Evolutionary conservation across 1,140 invertebrate species (phyloP), one percentile per base, ranked within the genome.

Genomic region (Aphidius gifuensis): DNA sequence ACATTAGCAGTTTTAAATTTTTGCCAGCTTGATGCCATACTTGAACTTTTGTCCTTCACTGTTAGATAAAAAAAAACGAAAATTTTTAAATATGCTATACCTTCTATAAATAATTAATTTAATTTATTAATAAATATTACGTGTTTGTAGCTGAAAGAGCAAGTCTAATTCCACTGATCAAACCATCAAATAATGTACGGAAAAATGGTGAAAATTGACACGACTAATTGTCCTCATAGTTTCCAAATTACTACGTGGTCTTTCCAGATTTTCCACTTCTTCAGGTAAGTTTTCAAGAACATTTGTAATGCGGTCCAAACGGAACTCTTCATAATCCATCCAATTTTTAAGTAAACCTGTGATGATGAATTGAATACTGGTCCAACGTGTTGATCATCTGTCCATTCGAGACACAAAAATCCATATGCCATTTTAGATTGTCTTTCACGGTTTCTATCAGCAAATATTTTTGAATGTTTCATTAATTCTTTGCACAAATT

Each of bases 151-250:
- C 7, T 21, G 44, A 55, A 5, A 77, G 42, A 11, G 71, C 69
- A 58, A 68, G 61, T 42, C 75, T 73, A 38, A 76, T 49, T 39
- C 76, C 78, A 71, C 86, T 88, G 39, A 85, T 83, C 40, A 91
- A 76, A 48, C 84, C 81, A 62, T 66, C 69, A 51, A 85, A 80
- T 58, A 84, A 71, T 44, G 83, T 78, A 58, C 84, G 79, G 59
- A 80, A 83, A 81, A 76, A 43, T 82, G 67, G 23, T 77, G 66
- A 62, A 85, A 83, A 9, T 78, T 82, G 62, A 62, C 81, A 80
- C 80, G 87, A 56, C 75, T 85, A 39, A 89, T 79, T 4, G 86
- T 85, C 16, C 87, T 86, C 56, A 88, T 84, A 11, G 80, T 81
- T 45, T 72, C 77, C 11, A 87, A 69, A n/a, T 75, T 76, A 73